Percentiles rank a stretch among this genome's conserved stretches.
Evolutionary conservation across 2,113 vertebrate species (phyloP).

Genomic region (Pygoscelis antarcticus): DNA sequence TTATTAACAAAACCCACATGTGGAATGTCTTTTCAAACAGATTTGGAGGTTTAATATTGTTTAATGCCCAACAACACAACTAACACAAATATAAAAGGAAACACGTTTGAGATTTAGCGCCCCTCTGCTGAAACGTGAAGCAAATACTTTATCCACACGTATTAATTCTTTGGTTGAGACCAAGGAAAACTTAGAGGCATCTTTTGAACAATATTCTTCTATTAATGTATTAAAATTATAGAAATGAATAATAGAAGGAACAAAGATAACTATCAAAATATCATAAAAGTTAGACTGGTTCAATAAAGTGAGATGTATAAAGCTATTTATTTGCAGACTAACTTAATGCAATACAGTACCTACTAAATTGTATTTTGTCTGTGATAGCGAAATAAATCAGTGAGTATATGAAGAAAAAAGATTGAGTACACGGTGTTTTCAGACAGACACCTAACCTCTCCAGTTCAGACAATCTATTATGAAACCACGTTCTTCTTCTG

Average conservation of each 20-base stretch:
- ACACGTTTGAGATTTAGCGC: background rate
- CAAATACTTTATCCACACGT: background rate
- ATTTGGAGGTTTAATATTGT: background rate
- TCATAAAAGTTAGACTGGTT: background rate
- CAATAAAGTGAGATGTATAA: background rate
- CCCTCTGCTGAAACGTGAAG: background rate
- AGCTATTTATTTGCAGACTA: background rate
- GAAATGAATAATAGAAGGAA: background rate
- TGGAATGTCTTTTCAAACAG: background rate
- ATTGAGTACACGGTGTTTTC: background rate
- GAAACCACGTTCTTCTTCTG: background rate
- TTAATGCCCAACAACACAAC: background rate
- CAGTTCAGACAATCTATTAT: background rate
- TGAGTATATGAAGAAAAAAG: background rate
- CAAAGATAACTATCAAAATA: background rate
- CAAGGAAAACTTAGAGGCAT: background rate
- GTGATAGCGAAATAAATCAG: background rate
- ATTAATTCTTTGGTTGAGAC: background rate
- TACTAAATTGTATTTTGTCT: background rate
- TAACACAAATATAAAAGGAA: background rate
- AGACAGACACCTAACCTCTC: background rate
- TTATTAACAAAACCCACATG: background rate
- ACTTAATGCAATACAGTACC: background rate
- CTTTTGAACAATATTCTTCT: background rate
- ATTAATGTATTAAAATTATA: background rate